Base-by-base conservation (phyloP, 2,888 invertebrate species). In the Hirtodrosophila confusa region DNA sequence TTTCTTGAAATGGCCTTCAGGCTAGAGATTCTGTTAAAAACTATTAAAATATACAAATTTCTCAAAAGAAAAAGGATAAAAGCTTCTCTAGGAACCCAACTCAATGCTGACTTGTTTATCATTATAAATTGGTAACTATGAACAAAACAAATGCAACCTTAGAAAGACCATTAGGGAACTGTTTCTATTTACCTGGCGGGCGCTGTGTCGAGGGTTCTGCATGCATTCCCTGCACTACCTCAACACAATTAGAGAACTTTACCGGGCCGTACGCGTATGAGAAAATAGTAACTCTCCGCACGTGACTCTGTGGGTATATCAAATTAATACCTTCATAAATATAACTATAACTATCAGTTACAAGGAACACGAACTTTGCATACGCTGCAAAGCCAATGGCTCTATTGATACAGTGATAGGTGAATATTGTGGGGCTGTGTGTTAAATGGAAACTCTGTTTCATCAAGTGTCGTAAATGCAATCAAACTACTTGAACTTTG, bases 401-500 rank as follows among this genome's bases (percentile, higher is more conserved):
- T 17, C 17, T 2, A n/a, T n/a, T n/a, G n/a, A n/a, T n/a, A 17
- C 17, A 17, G 1, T 17, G 17, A 17, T 17, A 17, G 17, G 17
- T 17, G 2, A 2, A 17, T 17, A 17, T 17, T 17, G 17, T 17
- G 17, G 17, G 17, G 17, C 17, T 17, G 17, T 17, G 17, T 47
- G 11, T 24, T n/a, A n/a, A 17, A 45, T 47, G 29, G 29, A 35
- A 49, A 24, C 3, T 12, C n/a, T 41, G 45, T 65, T 65, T 40
- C 10, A 36, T 40, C 47, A 68, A 72, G 75, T 74, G 75, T 58
- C 73, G 69, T 74, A 88, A 86, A 65, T 68, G 77, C 68, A 88
- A 86, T 88, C 88, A 80, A 80, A 79, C 63, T 83, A 88, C 80
- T 80, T 75, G 55, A 80, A 80, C 84, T 86, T 71, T 83, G 55